Evolutionary conservation across 2,888 invertebrate species (phyloP), one percentile per base, ranked within the genome.

Genomic region (Camptogramma bilineatum): DNA sequence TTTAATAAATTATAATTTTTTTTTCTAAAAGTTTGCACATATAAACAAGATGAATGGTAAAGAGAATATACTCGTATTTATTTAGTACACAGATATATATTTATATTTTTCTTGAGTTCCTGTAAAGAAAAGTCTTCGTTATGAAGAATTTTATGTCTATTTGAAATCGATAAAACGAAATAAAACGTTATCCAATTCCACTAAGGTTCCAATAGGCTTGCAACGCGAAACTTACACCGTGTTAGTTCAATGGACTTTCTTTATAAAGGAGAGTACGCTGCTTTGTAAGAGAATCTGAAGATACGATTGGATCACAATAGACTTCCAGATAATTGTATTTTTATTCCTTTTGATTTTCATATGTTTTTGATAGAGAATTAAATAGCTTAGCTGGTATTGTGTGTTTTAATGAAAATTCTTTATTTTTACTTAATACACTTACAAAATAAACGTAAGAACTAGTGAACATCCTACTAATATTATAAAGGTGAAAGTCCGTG

Each of bases 141-240:
- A n/a, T n/a, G n/a, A n/a, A n/a, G n/a, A n/a, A n/a, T n/a, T n/a
- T n/a, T n/a, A n/a, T n/a, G n/a, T 28, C 28, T 28, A 28, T 28
- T 28, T 28, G 5, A 8, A 4, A 8, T 24, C 24, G 24, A 4
- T 3, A 39, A 39, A 39, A 39, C 9, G n/a, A n/a, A 24, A 17
- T 34, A 0, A 34, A 34, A 34, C 10, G 2, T 34, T 10, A 34
- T 10, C 10, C 8, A 34, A 34, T 10, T 34, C 9, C 34, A 34
- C 10, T 10, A 34, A 34, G 10, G 34, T 34, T 10, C 34, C 31
- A 17, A 58, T 16, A 52, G 52, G 59, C 52, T 59, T 59, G 52
- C 31, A 59, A 46, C 44, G 31, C 52, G 52, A 52, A 52, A 59
- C 59, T 52, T 46, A 28, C 31, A 4, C 46, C 31, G 19, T 18